These are phyloP conservation scores for Platyrinchus mystaceus DNA, from an alignment of 2,797 vertebrate species.

Conservation along the genomic window DNA sequence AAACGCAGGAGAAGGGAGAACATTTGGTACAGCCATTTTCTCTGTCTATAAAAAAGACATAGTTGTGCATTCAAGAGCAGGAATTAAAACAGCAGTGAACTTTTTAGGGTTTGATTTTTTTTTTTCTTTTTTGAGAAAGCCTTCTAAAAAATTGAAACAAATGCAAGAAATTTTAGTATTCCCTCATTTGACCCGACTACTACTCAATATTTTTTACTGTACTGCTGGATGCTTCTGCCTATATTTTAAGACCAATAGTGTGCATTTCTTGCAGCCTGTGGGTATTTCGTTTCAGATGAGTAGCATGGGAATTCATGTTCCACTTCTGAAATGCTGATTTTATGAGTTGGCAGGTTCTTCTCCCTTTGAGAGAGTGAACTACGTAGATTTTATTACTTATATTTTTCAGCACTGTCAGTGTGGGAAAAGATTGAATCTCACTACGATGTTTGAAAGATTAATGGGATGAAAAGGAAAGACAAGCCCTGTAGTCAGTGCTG, in stretches of 20 bases:
- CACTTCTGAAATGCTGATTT: background rate
- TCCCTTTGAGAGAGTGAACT: background rate
- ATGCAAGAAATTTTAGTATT: background rate
- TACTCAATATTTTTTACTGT: background rate
- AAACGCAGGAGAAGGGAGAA: background rate
- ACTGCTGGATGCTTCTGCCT: background rate
- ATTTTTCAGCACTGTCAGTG: background rate
- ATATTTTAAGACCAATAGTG: background rate
- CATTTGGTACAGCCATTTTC: background rate
- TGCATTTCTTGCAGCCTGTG: background rate
- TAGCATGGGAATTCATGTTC: background rate
- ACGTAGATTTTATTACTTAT: background rate
- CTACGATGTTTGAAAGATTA: background rate
- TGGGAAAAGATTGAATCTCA: background rate
- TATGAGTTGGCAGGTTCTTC: background rate
- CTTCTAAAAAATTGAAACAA: background rate
- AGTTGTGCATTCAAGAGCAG: background rate
- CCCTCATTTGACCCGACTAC: background rate
- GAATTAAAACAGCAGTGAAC: background rate
- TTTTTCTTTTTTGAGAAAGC: background rate
- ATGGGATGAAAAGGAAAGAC: background rate
- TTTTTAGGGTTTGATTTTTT: background rate
- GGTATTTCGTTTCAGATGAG: background rate
- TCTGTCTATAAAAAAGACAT: background rate
- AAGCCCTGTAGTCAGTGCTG: background rate